Conservation (phyloP, 1,140 invertebrate genomes). For the Reticulitermes speratus region DNA sequence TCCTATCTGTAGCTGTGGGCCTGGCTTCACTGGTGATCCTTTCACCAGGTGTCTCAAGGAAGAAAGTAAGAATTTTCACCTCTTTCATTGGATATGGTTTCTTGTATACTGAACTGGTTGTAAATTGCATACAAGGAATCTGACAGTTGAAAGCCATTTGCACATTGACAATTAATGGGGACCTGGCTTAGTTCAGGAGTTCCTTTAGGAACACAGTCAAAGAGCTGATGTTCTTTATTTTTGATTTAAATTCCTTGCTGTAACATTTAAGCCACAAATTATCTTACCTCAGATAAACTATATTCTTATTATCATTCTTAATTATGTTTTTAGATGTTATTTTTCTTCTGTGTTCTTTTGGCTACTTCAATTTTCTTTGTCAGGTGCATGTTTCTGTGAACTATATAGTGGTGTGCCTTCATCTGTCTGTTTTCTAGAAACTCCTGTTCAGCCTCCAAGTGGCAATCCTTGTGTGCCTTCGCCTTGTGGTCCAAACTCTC, state of each 20-base stretch:
- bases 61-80: conserved; percentile 31
- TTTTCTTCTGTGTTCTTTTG: no score
- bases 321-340: no score
- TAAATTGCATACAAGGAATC: neutral
- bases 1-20: conserved; percentile 43
- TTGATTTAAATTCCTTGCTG: neutral
- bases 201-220: no score
- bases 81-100: conserved; percentile 39
- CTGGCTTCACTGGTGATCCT: conserved; percentile 47
- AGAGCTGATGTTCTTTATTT: neutral
- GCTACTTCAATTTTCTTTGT: neutral
- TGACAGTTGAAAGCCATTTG: neutral
- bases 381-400: neutral
- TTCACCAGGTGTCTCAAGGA: conserved; percentile 39
- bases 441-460: conserved; percentile 37
- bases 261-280: neutral
- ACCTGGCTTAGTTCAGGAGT: no score
- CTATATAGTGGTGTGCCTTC: conserved; percentile 10
- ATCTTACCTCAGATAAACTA: neutral
- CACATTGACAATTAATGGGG: no score
- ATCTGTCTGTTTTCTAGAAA: conserved; percentile 32
- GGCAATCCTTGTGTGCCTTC: conserved; percentile 45
- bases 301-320: neutral
- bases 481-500: conserved; percentile 48
- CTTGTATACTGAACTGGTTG: neutral